A percentile compares a stretch with the other conserved stretches of the same genome.
Evolutionary conservation across 1,140 invertebrate genomes (phyloP).

Genomic region (Heliconius congener): DNA sequence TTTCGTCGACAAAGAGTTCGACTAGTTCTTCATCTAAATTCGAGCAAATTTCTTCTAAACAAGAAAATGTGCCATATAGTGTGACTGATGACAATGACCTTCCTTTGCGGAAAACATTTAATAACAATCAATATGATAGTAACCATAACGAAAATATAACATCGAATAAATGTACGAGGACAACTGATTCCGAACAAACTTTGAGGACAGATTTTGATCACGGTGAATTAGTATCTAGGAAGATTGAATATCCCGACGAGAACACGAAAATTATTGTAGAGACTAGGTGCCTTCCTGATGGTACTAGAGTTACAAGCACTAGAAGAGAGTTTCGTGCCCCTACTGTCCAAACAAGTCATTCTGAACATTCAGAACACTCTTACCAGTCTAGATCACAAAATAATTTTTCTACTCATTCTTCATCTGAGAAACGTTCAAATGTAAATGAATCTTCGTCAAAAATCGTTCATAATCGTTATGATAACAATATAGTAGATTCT

Average conservation of each 20-base stretch:
- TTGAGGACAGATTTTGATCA: constrained; percentile 53
- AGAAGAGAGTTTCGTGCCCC: constrained; percentile 83
- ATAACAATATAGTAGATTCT: constrained; percentile 63
- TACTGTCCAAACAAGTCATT: constrained; percentile 52
- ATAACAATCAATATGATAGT: constrained; percentile 41
- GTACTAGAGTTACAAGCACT: constrained; percentile 84
- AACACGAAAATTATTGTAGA: constrained; percentile 85
- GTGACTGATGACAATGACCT: constrained; percentile 51
- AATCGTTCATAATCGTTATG: constrained; percentile 49
- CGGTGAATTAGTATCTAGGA: constrained; percentile 80
- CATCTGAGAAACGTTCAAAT: constrained; percentile 52
- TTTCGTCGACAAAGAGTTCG: constrained; percentile 75
- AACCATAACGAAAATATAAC: constrained; percentile 52
- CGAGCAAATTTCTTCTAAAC: constrained; percentile 64
- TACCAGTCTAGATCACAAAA: constrained; percentile 61
- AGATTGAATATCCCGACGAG: constrained; percentile 83
- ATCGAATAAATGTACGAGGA: constrained; percentile 47
- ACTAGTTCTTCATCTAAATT: constrained; percentile 75
- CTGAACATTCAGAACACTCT: constrained; percentile 52
- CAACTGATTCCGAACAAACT: constrained; percentile 54
- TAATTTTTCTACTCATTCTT: constrained; percentile 51
- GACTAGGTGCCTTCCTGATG: constrained; percentile 84
- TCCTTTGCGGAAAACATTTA: constrained; percentile 37
- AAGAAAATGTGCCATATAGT: constrained; percentile 65
- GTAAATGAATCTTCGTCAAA: constrained; percentile 56